Base-by-base conservation (phyloP, 2,888 invertebrate species). In the Agrotis ipsilon region DNA sequence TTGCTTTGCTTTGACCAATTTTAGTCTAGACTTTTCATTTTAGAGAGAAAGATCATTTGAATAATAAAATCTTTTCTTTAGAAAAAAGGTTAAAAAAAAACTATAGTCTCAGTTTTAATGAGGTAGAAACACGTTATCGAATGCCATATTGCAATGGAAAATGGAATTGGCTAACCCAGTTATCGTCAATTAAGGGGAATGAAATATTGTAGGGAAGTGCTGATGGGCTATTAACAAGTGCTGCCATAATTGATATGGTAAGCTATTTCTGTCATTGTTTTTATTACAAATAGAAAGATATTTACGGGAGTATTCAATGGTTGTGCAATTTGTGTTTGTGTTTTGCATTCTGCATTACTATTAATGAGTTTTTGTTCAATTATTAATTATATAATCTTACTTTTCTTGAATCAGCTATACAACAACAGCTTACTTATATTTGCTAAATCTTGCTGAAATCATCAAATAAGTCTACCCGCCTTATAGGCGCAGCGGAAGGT, bases 1-100 rank as follows among this genome's bases (percentile, higher is more conserved):
- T 48, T 48, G 11, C 39, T 39, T 55, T 55, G 55, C 54, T 72
- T 71, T 81, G 57, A 72, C 45, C 39, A 76, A 63, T 72, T 81
- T 60, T 46, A 32, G 61, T 66, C 68, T 62, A 73, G 69, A 62
- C 51, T 32, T 55, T 19, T 46, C 19, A 39, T 71, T 75, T 57
- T 9, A 67, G 32, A 24, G 18, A 54, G 7, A 48, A 39, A 39
- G 4, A 18, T 32, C 7, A 3, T 61, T 43, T 46, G 11, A 27
- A 66, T 63, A 24, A 24, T 7, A 32, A 32, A 32, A 9, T 43
- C 51, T 61, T 61, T 46, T 1, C 18, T 52, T 19, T 1, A 46
- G 13, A 1, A 18, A 18, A 55, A 62, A 39, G 3, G 3, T 32
- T 48, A n/a, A n/a, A n/a, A n/a, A 62, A 21, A 52, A 51, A 27